Conservation (phyloP, 2,113 vertebrate genomes). For the Neofelis nebulosa region DNA sequence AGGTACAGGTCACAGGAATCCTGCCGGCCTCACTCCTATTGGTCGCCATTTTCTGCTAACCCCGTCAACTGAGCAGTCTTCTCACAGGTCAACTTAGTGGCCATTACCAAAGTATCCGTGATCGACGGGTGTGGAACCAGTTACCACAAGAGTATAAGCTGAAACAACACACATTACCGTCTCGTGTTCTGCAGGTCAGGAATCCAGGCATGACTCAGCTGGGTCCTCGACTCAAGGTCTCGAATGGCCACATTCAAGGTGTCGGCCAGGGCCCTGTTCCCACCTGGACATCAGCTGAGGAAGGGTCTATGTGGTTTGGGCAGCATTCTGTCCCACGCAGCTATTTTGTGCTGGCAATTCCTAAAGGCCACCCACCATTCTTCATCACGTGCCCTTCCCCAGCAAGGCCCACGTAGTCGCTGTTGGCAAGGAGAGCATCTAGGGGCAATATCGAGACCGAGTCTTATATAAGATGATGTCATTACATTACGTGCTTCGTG, state of each 20-base stretch:
- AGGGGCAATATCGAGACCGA: background rate
- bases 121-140: background rate
- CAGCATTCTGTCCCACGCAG: background rate
- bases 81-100: background rate
- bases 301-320: background rate
- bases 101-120: background rate
- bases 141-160: background rate
- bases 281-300: background rate
- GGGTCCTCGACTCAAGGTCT: background rate
- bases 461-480: fast-evolving
- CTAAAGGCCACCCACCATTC: background rate
- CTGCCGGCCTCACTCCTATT: fast-evolving
- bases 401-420: background rate
- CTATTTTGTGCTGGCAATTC: background rate
- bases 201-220: background rate
- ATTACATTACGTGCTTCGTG: background rate
- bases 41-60: background rate
- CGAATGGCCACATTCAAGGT: background rate
- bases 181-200: background rate
- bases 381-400: no score
- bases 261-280: background rate
- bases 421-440: background rate
- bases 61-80: background rate
- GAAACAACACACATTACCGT: background rate
- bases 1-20: no score